These are phyloP conservation scores for Meta bourneti DNA, from an alignment of 2,888 invertebrate species.

Conservation along the genomic window DNA sequence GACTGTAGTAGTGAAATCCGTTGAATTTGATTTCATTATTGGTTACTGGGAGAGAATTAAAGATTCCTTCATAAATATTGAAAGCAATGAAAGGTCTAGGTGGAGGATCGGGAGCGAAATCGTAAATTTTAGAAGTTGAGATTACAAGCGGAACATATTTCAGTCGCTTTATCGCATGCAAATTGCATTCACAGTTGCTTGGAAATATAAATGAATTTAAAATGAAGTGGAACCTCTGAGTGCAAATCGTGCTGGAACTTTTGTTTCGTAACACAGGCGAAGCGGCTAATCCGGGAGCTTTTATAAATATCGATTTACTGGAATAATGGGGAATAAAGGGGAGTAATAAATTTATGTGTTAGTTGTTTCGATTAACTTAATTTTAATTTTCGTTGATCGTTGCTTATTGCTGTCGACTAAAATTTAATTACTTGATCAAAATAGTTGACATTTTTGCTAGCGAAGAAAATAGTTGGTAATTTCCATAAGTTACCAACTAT, in stretches of 20 bases:
- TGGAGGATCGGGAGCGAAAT: background rate
- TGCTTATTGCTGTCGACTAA: too few species aligned
- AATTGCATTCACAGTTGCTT: background rate
- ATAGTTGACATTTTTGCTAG: too few species aligned
- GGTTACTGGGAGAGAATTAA: conserved; percentile 49
- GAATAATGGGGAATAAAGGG: too few species aligned
- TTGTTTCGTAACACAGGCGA: background rate
- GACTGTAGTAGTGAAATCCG: conserved; percentile 29
- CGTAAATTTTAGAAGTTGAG: conserved; percentile 49
- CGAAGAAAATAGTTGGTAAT: too few species aligned
- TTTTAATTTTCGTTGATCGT: background rate
- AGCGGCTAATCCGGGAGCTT: too few species aligned
- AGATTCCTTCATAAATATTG: conserved; percentile 56
- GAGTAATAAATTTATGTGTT: background rate
- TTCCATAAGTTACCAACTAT: too few species aligned
- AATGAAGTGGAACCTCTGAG: background rate
- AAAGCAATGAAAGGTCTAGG: background rate
- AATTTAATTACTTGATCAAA: too few species aligned
- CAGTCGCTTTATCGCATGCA: background rate
- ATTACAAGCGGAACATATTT: conserved; percentile 6
- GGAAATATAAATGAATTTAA: background rate
- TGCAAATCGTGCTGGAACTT: background rate
- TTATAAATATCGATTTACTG: too few species aligned
- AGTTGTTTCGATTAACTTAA: background rate
- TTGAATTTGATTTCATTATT: conserved; percentile 42